Base-by-base conservation (phyloP, 2,888 invertebrate genomes). In the Chelonus formosanus region DNA sequence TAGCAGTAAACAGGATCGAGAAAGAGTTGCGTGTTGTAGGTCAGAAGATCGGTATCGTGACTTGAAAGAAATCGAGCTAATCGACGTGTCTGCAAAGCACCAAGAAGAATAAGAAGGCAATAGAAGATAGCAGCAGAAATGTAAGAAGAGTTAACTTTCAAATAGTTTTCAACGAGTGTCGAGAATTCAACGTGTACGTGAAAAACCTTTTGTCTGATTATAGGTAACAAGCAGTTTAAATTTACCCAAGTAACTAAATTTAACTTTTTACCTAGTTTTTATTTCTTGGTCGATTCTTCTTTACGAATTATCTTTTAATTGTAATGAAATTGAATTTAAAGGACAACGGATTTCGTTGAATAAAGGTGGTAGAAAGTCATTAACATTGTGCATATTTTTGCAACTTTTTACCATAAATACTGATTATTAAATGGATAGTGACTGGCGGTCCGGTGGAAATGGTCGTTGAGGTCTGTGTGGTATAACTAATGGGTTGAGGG, bases 321-420 rank as follows among this genome's bases (percentile, higher is more conserved):
- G 44, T 3, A 54, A 53, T 57, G 48, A 57, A 61, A 59, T 34
- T 35, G 45, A 10, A 57, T 50, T 7, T 55, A 59, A 62, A 61
- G 57, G 36, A 36, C 57, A 47, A 53, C 50, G n/a, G 50, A 56
- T 34, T 56, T 34, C 44, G 43, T 53, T 52, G 52, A 52, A 52
- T 52, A 32, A 52, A 52, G 52, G 32, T 34, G 34, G 32, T 52
- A 52, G 34, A 52, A 52, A 52, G 52, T 52, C 34, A 52, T 52
- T 52, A 52, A 52, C 52, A 52, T 52, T 32, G 52, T 52, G 52
- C 52, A 52, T 52, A 52, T 52, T 52, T 52, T 71, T 62, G 71
- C 71, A 80, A 83, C 78, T 82, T 83, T 82, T 77, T 76, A 70
- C 74, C 79, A 76, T 83, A 82, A 82, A 83, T 81, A 81, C 76